Evolutionary conservation across 2,113 vertebrate genomes (phyloP), one percentile per base, ranked within the genome.

Genomic region (Clinocottus analis): DNA sequence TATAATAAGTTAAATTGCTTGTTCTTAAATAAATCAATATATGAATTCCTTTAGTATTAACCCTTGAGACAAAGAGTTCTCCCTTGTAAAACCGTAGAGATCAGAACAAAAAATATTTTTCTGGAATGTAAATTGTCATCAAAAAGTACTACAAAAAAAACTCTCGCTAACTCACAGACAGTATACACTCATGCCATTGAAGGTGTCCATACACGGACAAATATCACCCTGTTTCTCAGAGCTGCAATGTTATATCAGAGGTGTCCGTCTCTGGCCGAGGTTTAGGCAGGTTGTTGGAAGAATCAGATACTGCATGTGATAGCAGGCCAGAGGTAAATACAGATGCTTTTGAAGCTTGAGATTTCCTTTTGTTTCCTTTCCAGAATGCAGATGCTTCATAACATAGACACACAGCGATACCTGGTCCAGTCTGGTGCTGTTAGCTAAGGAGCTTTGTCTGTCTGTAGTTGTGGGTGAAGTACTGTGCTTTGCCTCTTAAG

Each of bases 1-100:
- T 92, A 95, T 94, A 94, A 95, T 96, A 96, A 96, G 94, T 96
- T 96, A 96, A 95, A 95, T 95, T 94, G 91, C 87, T 94, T 94
- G 90, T 93, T 93, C 85, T 95, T 95, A 95, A 95, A 95, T 95
- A 95, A 95, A 95, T 93, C 90, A 94, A 94, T 95, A 95, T 95
- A 94, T 94, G 94, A 95, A 92, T 93, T 93, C 86, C 90, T 94
- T 90, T 92, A 87, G 89, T 91, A 93, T 90, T 89, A 93, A 93
- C 86, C 85, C 85, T 90, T 87, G 80, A 87, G 86, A 93, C 87
- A 90, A 92, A 91, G 82, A 82, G 83, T 90, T 88, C 69, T 90
- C 81, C 74, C 82, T 83, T 88, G 80, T 89, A 88, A 92, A 90
- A 93, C 85, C 67, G 41, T 73, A 71, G 69, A 60, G 77, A 89